Evolutionary conservation across 2,113 vertebrate species (phyloP), one percentile per base, ranked within the genome.

Genomic region (Cavia aperea): DNA sequence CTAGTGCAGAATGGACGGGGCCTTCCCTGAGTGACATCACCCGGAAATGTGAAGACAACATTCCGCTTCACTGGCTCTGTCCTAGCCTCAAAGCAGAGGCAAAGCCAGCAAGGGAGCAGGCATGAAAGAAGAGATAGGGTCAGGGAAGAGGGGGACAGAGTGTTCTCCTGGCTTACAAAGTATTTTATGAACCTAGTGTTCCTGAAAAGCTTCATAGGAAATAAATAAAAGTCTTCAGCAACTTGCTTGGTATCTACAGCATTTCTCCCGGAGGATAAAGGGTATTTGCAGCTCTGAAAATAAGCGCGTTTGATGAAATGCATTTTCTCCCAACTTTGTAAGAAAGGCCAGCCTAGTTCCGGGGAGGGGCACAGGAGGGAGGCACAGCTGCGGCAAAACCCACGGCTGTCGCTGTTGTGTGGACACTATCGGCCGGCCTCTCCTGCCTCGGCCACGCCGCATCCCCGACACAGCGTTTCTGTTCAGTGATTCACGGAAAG

Each of bases 401-500:
- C 33, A 33, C 16, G 13, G 68, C 58, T 63, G 62, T 79, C 87
- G 63, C 63, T 63, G 62, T 79, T 84, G 63, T 58, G 81, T 81
- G 29, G 72, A n/a, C 58, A 63, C 21, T 16, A 36, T 66, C 72
- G 68, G 46, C 77, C 89, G 82, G 26, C 72, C 65, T 86, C 75
- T 92, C 58, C 84, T 88, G 81, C 89, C 62, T 92, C 66, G 23
- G 33, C 39, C 33, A 85, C 46, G 29, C 81, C 84, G 87, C 16
- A 56, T 29, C 31, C 36, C 43, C 31, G 19, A 84, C 31, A 16
- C 18, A 56, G 43, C 66, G 65, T 10, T 92, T 92, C 23, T 56
- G 36, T 54, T 77, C 36, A 88, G 81, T 51, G 73, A 92, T 95
- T 95, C 92, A 93, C 68, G 91, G 96, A 95, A 96, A 95, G 95